Base-by-base conservation (phyloP, 35 echinoderm and acorn worm genomes). In the Ophiothrix spiculata region DNA sequence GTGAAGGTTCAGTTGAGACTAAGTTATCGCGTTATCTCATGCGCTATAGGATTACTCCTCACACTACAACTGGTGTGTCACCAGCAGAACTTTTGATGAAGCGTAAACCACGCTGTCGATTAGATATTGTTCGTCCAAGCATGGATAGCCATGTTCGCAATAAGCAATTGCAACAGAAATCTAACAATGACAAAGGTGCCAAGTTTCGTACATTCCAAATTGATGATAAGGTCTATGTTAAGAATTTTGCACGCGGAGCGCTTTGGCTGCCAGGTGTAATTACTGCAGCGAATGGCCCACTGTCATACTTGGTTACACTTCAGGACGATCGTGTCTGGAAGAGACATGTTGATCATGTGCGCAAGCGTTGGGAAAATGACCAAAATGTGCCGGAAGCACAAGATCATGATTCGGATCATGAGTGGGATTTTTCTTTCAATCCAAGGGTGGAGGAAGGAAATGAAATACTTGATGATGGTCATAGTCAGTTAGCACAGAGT, bases 11-110 rank as follows among this genome's bases (percentile, higher is more conserved):
- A 13, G 29, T 90, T 28, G 82, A 89, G 23, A 92, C 75, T 25
- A 94, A 94, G 74, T 32, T 89, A 32, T 79, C 92, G 81, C 49
- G 83, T 40, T 87, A 90, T 31, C 56, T 90, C 31, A 79, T 90
- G 23, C 80, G 83, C 25, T 95, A 91, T 80, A 35, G 84, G 19
- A 83, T 88, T 21, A 95, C 86, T 15, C 89, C 89, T 37, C 89
- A 88, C 40, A 80, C 84, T 42, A 88, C 80, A 10, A 95, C 88
- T 32, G 89, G 80, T 21, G 39, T 87, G 4, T 32, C 82, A 21
- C 93, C 89, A 28, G 74, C 89, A 15, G 39, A 90, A 63, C 31
- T 87, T 32, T 33, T 87, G 33, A 54, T 80, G 40, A 75, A 76
- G 37, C 40, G 45, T 21, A 23, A 64, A 36, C 74, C 93, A 81